A percentile compares a stretch with the other conserved stretches of the same genome.
Evolutionary conservation across 37 sponge, comb jelly and placozoan genomes (phyloP).

Genomic region (Ephydatia muelleri): DNA sequence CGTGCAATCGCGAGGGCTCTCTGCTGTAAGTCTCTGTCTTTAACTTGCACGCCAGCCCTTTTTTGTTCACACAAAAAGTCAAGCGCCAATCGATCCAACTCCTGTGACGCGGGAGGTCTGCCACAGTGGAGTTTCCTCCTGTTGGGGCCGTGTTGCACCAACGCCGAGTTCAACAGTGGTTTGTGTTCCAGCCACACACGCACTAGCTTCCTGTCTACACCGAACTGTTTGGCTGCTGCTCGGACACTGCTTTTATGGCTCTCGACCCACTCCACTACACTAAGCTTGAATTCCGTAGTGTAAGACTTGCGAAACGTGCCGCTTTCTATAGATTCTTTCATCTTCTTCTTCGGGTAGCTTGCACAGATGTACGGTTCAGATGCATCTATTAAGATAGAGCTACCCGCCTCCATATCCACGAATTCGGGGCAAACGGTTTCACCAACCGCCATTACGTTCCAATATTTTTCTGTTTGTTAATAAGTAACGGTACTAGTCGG

Average conservation of each 20-base stretch:
- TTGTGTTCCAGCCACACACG: constrained; percentile 50
- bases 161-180: constrained; percentile 2
- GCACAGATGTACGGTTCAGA: too few relatives aligned
- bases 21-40: constrained; percentile 38
- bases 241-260: constrained; percentile 38
- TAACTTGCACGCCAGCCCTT: constrained; percentile 27
- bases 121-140: constrained; percentile 53
- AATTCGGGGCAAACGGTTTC: too few relatives aligned
- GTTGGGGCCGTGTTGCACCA: constrained; percentile 29
- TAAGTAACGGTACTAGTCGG: too few relatives aligned
- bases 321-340: too few relatives aligned
- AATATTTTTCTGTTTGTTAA: too few relatives aligned
- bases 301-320: constrained; percentile 17
- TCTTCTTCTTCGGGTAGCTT: too few relatives aligned
- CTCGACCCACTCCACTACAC: constrained; percentile 74
- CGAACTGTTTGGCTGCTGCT: constrained; percentile 67
- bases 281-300: constrained; percentile 77
- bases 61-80: constrained; percentile 18
- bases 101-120: constrained; percentile 41
- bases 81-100: constrained; percentile 67
- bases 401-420: too few relatives aligned
- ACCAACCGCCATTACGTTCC: too few relatives aligned
- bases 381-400: too few relatives aligned
- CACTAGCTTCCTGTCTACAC: constrained; percentile 64
- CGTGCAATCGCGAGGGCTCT: constrained; percentile 44